Evolutionary conservation across 1,140 invertebrate species (phyloP).

Genomic region (Luehdorfia chinensis): DNA sequence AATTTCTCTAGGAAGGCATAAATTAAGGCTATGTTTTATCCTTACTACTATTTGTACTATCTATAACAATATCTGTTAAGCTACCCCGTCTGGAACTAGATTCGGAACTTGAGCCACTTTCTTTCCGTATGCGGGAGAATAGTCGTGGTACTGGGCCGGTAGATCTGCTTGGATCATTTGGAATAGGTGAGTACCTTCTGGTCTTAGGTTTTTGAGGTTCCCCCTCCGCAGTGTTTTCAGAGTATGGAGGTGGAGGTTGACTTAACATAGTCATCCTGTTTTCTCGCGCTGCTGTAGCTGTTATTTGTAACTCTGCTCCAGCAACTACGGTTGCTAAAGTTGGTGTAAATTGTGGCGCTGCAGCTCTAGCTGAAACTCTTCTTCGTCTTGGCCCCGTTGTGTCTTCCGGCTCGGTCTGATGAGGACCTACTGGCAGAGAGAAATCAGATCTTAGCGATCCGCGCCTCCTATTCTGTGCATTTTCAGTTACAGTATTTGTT

Average conservation of each 20-base stretch:
- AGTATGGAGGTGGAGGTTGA: slow-evolving; percentile 62
- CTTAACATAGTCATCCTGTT: slow-evolving; percentile 62
- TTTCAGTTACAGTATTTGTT: background rate
- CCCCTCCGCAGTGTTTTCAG: slow-evolving; percentile 44
- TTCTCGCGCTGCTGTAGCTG: slow-evolving; percentile 60
- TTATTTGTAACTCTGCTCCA: slow-evolving; percentile 65
- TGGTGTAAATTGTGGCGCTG: slow-evolving; percentile 67
- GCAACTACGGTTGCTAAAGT: slow-evolving; percentile 66
- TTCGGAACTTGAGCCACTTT: slow-evolving; percentile 47
- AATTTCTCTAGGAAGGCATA: slow-evolving; percentile 55
- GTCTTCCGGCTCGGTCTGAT: slow-evolving; percentile 39
- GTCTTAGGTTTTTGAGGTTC: slow-evolving; percentile 40
- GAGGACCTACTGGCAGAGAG: slow-evolving; percentile 30
- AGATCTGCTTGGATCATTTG: slow-evolving; percentile 40
- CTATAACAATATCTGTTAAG: slow-evolving; percentile 66
- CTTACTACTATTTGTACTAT: slow-evolving; percentile 59
- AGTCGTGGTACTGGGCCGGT: slow-evolving; percentile 57
- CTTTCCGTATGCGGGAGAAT: slow-evolving; percentile 61
- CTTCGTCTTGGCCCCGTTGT: slow-evolving; percentile 51
- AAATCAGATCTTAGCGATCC: slow-evolving; percentile 50
- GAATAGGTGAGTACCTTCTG: slow-evolving; percentile 63
- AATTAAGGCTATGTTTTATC: slow-evolving; percentile 54
- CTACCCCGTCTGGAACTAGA: slow-evolving; percentile 55
- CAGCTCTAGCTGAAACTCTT: slow-evolving; percentile 51
- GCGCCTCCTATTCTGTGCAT: slow-evolving; percentile 30